Percentiles rank a stretch among this genome's conserved stretches.
Conservation (phyloP, 2,797 vertebrate species). For the Danio tinwini region DNA sequence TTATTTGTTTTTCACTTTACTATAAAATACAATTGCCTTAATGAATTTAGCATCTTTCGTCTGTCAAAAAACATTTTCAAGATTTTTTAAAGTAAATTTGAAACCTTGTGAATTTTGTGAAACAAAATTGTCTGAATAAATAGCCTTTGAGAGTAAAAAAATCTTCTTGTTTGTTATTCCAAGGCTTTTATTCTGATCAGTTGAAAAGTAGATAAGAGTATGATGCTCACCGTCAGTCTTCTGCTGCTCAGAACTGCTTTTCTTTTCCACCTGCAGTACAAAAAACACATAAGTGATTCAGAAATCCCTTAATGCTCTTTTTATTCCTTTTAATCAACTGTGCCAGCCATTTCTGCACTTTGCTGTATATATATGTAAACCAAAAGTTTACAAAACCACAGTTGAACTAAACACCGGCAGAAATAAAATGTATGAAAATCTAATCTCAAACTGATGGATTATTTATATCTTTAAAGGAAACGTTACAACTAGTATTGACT, state of each 20-base stretch:
- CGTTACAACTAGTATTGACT: not conserved
- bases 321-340: not conserved
- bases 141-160: too few relatives aligned
- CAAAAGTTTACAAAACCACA: not conserved
- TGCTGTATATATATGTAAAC: too few relatives aligned
- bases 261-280: conserved; percentile 55
- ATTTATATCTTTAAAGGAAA: not conserved
- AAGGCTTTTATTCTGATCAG: too few relatives aligned
- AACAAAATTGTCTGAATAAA: too few relatives aligned
- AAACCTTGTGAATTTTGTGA: too few relatives aligned
- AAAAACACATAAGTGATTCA: conserved; percentile 21
- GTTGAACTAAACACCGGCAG: not conserved
- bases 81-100: too few relatives aligned
- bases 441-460: not conserved
- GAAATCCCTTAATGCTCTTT: not conserved
- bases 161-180: too few relatives aligned
- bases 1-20: too few relatives aligned
- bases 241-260: conserved; percentile 56
- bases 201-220: not conserved
- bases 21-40: too few relatives aligned
- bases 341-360: not conserved
- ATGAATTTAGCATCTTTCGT: too few relatives aligned
- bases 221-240: conserved; percentile 55
- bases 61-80: too few relatives aligned
- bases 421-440: not conserved